Conservation (phyloP, 2,113 vertebrate genomes). For the Machaerirhynchus nigripectus region DNA sequence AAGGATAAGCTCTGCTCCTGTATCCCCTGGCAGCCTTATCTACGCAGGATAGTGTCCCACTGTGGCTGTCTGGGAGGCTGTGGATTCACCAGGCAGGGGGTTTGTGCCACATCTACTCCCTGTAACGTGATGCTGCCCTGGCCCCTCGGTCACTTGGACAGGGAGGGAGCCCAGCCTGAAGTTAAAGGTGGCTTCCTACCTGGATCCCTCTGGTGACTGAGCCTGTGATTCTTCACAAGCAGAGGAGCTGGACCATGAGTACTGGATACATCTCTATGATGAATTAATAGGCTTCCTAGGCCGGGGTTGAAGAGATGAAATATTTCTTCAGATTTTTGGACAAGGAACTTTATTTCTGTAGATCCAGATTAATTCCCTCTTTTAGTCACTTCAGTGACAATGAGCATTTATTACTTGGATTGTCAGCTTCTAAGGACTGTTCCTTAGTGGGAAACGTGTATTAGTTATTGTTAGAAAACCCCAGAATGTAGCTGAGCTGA, state of each 20-base stretch:
- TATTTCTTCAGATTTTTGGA: not conserved
- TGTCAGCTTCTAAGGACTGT: not conserved
- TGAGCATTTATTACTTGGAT: not conserved
- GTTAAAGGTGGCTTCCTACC: not conserved
- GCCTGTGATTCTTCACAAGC: not conserved
- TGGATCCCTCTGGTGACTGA: not conserved
- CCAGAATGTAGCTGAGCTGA: not conserved
- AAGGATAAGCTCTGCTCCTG: not conserved
- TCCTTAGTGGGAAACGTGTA: not conserved
- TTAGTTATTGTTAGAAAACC: not conserved
- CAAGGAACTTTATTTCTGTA: not conserved
- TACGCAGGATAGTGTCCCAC: fast-evolving
- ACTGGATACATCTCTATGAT: not conserved
- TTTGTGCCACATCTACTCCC: not conserved
- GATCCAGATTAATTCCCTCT: not conserved
- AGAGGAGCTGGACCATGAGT: not conserved
- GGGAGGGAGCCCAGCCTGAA: not conserved
- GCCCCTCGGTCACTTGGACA: fast-evolving
- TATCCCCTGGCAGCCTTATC: not conserved
- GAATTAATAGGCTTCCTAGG: not conserved
- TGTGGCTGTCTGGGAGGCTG: not conserved
- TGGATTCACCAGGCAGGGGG: not conserved
- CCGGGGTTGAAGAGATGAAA: not conserved
- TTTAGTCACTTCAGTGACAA: not conserved
- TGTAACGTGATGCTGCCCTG: fast-evolving